Percentiles rank a stretch among this genome's conserved stretches.
Conservation (phyloP, 1,140 invertebrate genomes). For the Aradophagus sp. region DNA sequence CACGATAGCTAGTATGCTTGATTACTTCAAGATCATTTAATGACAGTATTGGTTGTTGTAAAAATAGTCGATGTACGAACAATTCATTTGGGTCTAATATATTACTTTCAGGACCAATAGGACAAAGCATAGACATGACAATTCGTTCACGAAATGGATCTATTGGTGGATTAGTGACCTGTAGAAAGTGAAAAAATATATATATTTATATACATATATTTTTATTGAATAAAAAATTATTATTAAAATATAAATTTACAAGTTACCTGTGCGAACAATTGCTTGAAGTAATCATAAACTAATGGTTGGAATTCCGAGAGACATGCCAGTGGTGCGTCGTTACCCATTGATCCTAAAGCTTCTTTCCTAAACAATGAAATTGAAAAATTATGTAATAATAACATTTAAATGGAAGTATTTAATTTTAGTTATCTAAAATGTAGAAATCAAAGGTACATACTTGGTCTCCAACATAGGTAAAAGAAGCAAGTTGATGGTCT, state of each 20-base stretch:
- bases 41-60: conserved; percentile 96
- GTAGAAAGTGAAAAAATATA: conserved; percentile 16
- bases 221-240: too few species aligned
- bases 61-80: conserved; percentile 94
- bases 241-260: not conserved
- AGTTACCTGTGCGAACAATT: conserved; percentile 95
- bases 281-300: conserved; percentile 98
- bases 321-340: conserved; percentile 97
- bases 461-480: conserved; percentile 97
- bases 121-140: conserved; percentile 97
- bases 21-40: conserved; percentile 92
- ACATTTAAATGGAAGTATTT: too few species aligned
- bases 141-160: conserved; percentile 99
- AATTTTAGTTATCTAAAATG: too few species aligned
- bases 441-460: too few species aligned
- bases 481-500: conserved; percentile 95
- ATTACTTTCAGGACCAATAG: conserved; percentile 94
- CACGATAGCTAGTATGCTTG: conserved; percentile 88
- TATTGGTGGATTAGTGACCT: conserved; percentile 99
- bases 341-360: conserved; percentile 99
- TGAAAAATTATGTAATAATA: too few species aligned
- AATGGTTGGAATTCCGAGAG: conserved; percentile 95
- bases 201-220: too few species aligned
- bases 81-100: conserved; percentile 91
- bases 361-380: conserved; percentile 76